Base-by-base conservation (phyloP, 2,113 vertebrate genomes). In the Zosterops japonicus region DNA sequence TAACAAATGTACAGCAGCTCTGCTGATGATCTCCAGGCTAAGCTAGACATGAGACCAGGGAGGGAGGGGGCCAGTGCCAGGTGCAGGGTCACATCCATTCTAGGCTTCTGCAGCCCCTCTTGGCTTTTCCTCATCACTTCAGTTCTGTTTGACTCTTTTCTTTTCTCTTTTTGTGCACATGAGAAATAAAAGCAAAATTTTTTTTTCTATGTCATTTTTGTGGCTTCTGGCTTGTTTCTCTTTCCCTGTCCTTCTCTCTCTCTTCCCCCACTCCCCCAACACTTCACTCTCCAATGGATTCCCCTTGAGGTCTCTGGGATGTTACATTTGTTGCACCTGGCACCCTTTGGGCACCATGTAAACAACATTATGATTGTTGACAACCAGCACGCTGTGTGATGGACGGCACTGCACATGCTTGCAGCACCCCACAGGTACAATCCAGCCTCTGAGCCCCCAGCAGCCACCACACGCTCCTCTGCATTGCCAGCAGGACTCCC, bases 151-250 rank as follows among this genome's bases (percentile, higher is more conserved):
- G 96, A 98, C 95, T 98, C 33, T 94, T 94, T 95, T 96, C 25
- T 96, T 94, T 97, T 97, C 97, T 98, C 96, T 98, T 97, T 96
- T 97, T 95, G 98, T 98, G 98, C 98, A 98, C 98, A 98, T 98
- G 96, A 98, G 95, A 98, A 99, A 99, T 99, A 98, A 98, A 99
- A 99, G 97, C 98, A 98, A 98, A 69, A 46, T 95, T 93, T 93
- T 93, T 98, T 98, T 96, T 99, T 98, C 96, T 98, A 98, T 98
- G 98, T 98, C 98, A 98, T 96, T 96, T 95, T 95, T 69, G 89
- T 91, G 93, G 93, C 88, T 91, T 89, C 92, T 94, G 95, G 97
- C 97, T 97, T 87, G 55, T 89, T 95, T 94, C 49, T 97, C 60
- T 67, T 83, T 81, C 44, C 39, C 18, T 44, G 31, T 80, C n/a